These are phyloP conservation scores for Plebejus anna DNA, from an alignment of 2,888 invertebrate genomes.

Conservation along the genomic window DNA sequence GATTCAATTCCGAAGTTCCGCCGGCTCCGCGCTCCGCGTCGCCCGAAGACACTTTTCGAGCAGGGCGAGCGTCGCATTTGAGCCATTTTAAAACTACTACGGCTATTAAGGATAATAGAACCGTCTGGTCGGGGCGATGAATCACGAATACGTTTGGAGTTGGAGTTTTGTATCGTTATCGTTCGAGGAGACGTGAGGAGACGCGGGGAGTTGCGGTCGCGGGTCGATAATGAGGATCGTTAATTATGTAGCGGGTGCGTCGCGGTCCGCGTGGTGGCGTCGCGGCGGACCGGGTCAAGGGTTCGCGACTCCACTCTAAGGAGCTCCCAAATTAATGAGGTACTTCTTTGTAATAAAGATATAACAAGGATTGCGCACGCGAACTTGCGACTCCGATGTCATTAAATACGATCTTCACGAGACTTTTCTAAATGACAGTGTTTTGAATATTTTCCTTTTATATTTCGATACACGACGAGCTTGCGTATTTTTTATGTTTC, in stretches of 20 bases:
- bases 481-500: constrained; percentile 11
- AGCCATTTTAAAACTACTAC: constrained; percentile 76
- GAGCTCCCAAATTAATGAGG: constrained; percentile 81
- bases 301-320: constrained; percentile 75
- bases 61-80: constrained; percentile 69
- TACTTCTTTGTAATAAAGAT: constrained; percentile 81
- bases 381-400: constrained; percentile 71
- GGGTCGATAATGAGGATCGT: constrained; percentile 70
- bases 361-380: constrained; percentile 80
- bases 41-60: constrained; percentile 63
- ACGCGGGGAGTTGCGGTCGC: neutral
- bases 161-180: constrained; percentile 61
- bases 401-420: constrained; percentile 71
- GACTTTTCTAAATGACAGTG: constrained; percentile 67
- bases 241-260: constrained; percentile 75
- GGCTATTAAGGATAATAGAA: constrained; percentile 77
- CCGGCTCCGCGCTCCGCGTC: constrained; percentile 57
- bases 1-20: constrained; percentile 68
- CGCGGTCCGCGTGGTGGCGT: constrained; percentile 68
- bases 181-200: constrained; percentile 39
- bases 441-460: constrained; percentile 31
- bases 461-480: constrained; percentile 20
- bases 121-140: constrained; percentile 67
- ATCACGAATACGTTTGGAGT: constrained; percentile 66
- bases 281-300: constrained; percentile 75